Percentiles rank a stretch among this genome's conserved stretches.
Evolutionary conservation across 2,888 invertebrate genomes (phyloP).

Genomic region (Iselma pallidipennis): DNA sequence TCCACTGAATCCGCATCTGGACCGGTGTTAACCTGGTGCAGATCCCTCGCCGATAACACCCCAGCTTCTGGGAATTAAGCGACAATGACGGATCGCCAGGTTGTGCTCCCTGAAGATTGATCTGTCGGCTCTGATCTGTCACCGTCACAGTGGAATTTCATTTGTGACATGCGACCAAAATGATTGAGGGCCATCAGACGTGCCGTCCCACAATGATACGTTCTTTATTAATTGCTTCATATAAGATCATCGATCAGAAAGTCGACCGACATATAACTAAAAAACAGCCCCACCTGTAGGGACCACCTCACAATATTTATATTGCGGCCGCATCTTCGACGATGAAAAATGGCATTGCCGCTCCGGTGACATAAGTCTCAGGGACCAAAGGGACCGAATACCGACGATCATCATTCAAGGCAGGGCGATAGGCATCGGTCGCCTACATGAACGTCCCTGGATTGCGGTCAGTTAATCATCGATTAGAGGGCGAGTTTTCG

Average conservation of each 20-base stretch:
- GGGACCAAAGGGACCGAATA: conserved; percentile 39
- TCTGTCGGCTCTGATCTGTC: conserved; percentile 43
- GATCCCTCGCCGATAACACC: conserved; percentile 20
- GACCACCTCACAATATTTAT: conserved; percentile 51
- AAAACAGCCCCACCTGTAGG: conserved; percentile 34
- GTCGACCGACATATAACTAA: conserved; percentile 33
- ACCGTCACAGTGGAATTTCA: conserved; percentile 40
- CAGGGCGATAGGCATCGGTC: conserved; percentile 26
- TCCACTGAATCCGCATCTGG: background rate
- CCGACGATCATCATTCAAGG: conserved; percentile 30
- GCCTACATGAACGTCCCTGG: too few relatives aligned
- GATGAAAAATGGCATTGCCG: conserved; percentile 47
- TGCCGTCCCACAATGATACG: conserved; percentile 24
- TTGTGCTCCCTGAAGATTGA: conserved; percentile 39
- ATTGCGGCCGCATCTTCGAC: conserved; percentile 42
- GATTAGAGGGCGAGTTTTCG: background rate
- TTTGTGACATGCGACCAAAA: conserved; percentile 29
- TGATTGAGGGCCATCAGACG: conserved; percentile 26
- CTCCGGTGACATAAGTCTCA: conserved; percentile 42
- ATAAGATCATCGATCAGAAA: conserved; percentile 45
- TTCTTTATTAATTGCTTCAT: conserved; percentile 38
- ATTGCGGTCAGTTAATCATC: too few relatives aligned
- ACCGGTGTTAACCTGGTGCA: conserved; percentile 15
- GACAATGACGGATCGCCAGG: conserved; percentile 42
- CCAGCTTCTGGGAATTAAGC: conserved; percentile 22